Evolutionary conservation across 1,140 invertebrate genomes (phyloP), one percentile per base, ranked within the genome.

Genomic region (Cardiocondyla obscurior): DNA sequence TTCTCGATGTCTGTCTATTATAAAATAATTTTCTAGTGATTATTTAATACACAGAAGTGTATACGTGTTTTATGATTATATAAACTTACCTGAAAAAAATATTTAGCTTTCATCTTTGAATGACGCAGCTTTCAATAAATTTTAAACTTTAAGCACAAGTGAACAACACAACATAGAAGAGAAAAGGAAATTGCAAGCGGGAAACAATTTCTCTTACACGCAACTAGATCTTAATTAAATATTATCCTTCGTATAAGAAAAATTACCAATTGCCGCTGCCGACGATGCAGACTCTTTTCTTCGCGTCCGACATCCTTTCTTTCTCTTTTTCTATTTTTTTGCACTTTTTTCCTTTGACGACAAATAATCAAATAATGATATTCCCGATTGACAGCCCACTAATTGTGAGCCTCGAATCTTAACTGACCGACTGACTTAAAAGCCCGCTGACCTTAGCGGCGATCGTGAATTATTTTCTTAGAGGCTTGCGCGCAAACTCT

Each of bases 251-350:
- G 3, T 16, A 39, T n/a, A 55, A 60, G 42, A 12, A 22, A 76
- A 57, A 49, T 67, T 62, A 96, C 96, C 96, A 97, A 91, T 96
- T 96, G 76, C 96, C 96, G 81, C 96, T 96, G 84, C 96, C 96
- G 76, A 97, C 94, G 87, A 97, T 95, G 86, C 95, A 95, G 72
- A 96, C 91, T 86, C 92, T 94, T 72, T 94, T 94, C 85, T 95
- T 95, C 10, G 88, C 89, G 28, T 86, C 88, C 85, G 70, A 28
- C 83, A 70, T 84, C 36, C 44, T 30, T 82, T 30, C 12, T 39
- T 42, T 5, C n/a, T 64, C 30, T 74, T 65, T 19, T n/a, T n/a
- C n/a, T n/a, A n/a, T n/a, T n/a, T n/a, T n/a, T n/a, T n/a, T n/a
- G n/a, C n/a, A 53, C 0, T n/a, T 4, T 19, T 5, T 42, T 19